Conservation (phyloP, 2,797 vertebrate species). For the Percopsis omiscomaycus region DNA sequence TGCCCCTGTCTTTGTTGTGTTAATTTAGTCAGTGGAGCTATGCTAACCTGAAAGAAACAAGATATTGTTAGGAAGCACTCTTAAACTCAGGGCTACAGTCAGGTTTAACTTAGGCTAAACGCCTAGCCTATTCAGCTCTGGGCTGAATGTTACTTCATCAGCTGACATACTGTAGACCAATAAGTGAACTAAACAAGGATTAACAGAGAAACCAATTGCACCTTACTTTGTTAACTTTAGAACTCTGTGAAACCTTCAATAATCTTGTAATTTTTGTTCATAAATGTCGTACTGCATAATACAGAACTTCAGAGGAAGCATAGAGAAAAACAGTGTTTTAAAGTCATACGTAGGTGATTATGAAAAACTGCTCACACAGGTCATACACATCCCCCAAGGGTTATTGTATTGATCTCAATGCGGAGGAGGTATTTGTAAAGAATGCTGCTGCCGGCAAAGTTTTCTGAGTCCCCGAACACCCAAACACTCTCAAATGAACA, state of each 20-base stretch:
- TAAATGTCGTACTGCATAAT: slow-evolving; percentile 8
- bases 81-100: not conserved
- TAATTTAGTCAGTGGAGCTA: not conserved
- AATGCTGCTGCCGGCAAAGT: slow-evolving; percentile 61
- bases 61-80: not conserved
- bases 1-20: slow-evolving; percentile 2
- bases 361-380: slow-evolving; percentile 58
- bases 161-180: too few species aligned
- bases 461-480: slow-evolving; percentile 59
- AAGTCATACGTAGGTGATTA: slow-evolving; percentile 48
- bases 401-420: slow-evolving; percentile 64
- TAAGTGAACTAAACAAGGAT: too few species aligned
- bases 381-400: slow-evolving; percentile 53
- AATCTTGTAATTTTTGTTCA: not conserved
- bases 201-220: too few species aligned
- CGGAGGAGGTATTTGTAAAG: slow-evolving; percentile 67
- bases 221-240: too few species aligned
- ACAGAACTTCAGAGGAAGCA: slow-evolving; percentile 9
- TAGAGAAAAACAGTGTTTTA: slow-evolving; percentile 34
- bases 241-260: too few species aligned
- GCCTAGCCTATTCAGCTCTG: too few species aligned
- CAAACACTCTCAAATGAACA: slow-evolving; percentile 13
- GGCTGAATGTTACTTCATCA: too few species aligned
- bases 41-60: too few species aligned
- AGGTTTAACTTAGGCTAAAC: too few species aligned